Conservation (phyloP, 2,797 vertebrate species). For the Enteromius argenteus region DNA sequence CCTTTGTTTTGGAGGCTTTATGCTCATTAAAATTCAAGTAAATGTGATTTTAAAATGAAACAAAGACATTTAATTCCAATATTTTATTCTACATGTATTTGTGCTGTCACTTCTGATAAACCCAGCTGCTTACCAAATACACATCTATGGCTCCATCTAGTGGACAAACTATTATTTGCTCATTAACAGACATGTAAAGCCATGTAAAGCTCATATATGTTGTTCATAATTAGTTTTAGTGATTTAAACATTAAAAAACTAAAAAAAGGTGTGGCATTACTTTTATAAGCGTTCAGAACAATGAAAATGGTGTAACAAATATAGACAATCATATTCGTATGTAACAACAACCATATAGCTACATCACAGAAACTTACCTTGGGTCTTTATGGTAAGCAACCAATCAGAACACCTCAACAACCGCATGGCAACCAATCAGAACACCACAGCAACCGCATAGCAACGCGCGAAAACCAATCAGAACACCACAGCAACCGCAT, state of each 20-base stretch:
- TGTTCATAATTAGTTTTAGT: background rate
- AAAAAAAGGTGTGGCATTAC: background rate
- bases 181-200: background rate
- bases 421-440: background rate
- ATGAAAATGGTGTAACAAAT: background rate
- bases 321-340: background rate
- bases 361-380: background rate
- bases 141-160: slow-evolving; percentile 2
- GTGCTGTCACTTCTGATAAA: background rate
- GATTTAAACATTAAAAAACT: background rate
- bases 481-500: background rate
- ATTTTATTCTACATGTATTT: background rate
- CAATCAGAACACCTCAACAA: background rate
- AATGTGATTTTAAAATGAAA: background rate
- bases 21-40: background rate
- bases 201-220: background rate
- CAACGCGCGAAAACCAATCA: slow-evolving; percentile 6
- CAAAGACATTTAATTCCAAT: background rate
- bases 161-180: background rate
- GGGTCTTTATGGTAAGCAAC: background rate
- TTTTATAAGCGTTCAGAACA: background rate
- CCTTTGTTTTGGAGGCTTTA: background rate
- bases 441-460: background rate
- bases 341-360: background rate
- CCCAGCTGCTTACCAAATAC: background rate